Conservation (phyloP, 2,888 invertebrate species). For the Latrodectus elegans region DNA sequence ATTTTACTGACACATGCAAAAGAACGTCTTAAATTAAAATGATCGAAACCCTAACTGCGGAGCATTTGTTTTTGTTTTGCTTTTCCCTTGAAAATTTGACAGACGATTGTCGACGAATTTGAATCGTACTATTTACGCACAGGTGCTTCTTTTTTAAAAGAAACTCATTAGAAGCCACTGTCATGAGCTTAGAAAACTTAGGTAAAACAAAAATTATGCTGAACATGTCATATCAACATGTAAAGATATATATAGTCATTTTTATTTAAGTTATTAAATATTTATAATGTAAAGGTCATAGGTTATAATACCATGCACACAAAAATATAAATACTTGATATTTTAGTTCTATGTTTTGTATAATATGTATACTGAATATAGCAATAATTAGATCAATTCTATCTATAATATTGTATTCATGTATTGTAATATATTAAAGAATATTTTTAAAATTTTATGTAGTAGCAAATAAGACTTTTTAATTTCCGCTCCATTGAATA, state of each 20-base stretch:
- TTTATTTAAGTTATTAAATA: background rate
- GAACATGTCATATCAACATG: background rate
- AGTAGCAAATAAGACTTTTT: no score
- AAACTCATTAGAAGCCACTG: constrained; percentile 1
- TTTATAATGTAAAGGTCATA: constrained; percentile 50
- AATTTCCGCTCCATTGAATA: no score
- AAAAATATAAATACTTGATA: background rate
- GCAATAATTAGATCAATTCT: no score
- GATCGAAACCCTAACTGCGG: constrained; percentile 9
- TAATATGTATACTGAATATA: no score
- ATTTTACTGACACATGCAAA: no score
- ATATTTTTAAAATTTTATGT: no score
- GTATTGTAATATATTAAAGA: no score
- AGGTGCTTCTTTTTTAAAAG: background rate
- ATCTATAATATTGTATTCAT: no score
- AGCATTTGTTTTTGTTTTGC: constrained; percentile 30
- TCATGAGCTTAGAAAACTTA: constrained; percentile 65
- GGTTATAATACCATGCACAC: constrained; percentile 36
- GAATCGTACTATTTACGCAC: constrained; percentile 10
- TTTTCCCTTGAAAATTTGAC: constrained; percentile 26
- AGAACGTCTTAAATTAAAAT: background rate
- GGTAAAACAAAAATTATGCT: constrained; percentile 15
- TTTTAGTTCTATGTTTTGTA: no score
- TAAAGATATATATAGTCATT: background rate
- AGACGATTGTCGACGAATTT: constrained; percentile 34